Evolutionary conservation across 2,888 invertebrate species (phyloP).

Genomic region (Lottia gigantea): DNA sequence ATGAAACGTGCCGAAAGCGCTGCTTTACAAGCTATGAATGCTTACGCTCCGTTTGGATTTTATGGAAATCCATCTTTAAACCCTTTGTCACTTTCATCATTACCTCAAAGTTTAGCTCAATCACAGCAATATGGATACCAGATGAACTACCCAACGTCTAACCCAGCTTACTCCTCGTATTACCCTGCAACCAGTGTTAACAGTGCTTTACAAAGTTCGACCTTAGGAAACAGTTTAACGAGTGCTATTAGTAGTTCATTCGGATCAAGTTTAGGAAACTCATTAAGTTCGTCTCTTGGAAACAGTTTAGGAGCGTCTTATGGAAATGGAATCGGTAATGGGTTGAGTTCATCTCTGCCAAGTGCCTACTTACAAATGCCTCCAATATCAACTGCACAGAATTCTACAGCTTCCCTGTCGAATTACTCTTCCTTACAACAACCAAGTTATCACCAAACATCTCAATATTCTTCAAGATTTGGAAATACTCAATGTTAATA

Average conservation of each 20-base stretch:
- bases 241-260: background rate
- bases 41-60: conserved; percentile 55
- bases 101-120: conserved; percentile 47
- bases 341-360: background rate
- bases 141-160: conserved; percentile 26
- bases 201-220: background rate
- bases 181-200: background rate
- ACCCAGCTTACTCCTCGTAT: background rate
- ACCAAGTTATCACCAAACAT: background rate
- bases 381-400: background rate
- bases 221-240: background rate
- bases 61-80: conserved; percentile 48
- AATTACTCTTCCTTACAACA: background rate
- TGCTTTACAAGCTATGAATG: conserved; percentile 49
- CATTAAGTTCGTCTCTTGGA: background rate
- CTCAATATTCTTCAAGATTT: background rate
- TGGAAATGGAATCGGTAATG: background rate
- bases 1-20: conserved; percentile 38
- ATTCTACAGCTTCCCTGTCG: background rate
- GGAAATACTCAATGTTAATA: background rate
- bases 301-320: background rate
- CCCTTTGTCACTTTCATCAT: conserved; percentile 42
- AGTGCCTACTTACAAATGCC: background rate
- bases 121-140: conserved; percentile 48
- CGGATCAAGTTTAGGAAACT: background rate